These are phyloP conservation scores for Machimus atricapillus DNA, from an alignment of 2,888 invertebrate species.

Conservation along the genomic window DNA sequence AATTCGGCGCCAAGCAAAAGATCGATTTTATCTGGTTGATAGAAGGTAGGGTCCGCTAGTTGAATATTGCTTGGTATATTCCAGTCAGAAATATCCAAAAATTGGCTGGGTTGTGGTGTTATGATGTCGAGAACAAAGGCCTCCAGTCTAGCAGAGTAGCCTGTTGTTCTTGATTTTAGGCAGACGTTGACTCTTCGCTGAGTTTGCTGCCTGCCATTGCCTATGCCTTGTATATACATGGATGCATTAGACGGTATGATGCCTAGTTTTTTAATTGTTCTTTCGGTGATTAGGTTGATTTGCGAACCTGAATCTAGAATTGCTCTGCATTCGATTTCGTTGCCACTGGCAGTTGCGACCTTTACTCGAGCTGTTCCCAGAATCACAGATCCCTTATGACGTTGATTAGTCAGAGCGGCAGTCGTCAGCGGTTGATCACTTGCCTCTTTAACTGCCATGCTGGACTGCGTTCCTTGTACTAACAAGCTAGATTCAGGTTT, in stretches of 20 bases:
- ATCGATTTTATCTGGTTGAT: not conserved
- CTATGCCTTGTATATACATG: not conserved
- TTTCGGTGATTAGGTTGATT: not conserved
- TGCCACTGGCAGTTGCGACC: no score
- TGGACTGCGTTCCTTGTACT: no score
- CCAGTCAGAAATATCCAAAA: not conserved
- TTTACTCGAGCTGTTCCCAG: no score
- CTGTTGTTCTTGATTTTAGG: not conserved
- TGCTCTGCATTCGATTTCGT: not conserved
- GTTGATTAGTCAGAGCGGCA: no score
- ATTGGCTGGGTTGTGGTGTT: not conserved
- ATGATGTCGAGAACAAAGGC: not conserved
- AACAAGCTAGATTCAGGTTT: no score
- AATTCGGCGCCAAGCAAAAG: not conserved
- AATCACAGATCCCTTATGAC: no score
- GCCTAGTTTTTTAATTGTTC: not conserved
- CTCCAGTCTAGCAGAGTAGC: not conserved
- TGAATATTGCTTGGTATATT: no score
- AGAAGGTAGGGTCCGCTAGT: not conserved
- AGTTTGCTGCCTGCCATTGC: not conserved
- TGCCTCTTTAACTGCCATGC: no score
- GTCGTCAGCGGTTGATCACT: no score
- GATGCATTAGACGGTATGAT: not conserved
- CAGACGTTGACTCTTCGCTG: not conserved
- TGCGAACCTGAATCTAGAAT: not conserved